Evolutionary conservation across 30 jellyfish, hydroid and myxozoan genomes (phyloP), one percentile per base, ranked within the genome.

Genomic region (Catostylus mosaicus): DNA sequence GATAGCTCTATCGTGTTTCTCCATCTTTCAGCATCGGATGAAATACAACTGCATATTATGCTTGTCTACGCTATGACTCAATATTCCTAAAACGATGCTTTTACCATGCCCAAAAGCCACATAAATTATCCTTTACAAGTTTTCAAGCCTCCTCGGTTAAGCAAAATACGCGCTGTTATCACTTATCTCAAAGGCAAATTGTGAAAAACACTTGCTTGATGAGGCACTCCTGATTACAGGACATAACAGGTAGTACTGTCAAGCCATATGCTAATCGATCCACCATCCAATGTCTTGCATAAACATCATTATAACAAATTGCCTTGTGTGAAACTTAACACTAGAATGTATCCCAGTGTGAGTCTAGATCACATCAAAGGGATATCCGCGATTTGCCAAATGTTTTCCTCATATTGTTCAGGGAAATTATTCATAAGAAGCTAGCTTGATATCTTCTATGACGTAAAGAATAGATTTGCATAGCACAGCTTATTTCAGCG

Each of bases 1-100:
- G 1, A 52, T 46, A 27, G 67, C 78, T 56, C 78, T 36, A 6
- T 59, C 78, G 34, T 30, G 19, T 34, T 77, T 77, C 2, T 73
- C 36, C 84, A 73, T 73, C 20, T 73, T 30, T 43, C 38, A 65
- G 19, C 24, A 30, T 1, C 8, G 9, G 54, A 51, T 7, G 30
- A n/a, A n/a, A n/a, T n/a, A n/a, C n/a, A n/a, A n/a, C n/a, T n/a
- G n/a, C n/a, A n/a, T n/a, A n/a, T n/a, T n/a, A n/a, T n/a, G n/a
- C n/a, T n/a, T n/a, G n/a, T n/a, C n/a, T n/a, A n/a, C n/a, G n/a
- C n/a, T n/a, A 43, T 43, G 56, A 43, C 16, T 43, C 12, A 43
- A 43, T 43, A 6, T 43, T 43, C 56, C 56, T 43, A 43, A 52
- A 52, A 52, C 19, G 30, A 52, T 52, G 67, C 3, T 4, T 7